A percentile compares a stretch with the other conserved stretches of the same genome.
Evolutionary conservation across 2,797 vertebrate genomes (phyloP).

Genomic region (Meriones psammophilus): DNA sequence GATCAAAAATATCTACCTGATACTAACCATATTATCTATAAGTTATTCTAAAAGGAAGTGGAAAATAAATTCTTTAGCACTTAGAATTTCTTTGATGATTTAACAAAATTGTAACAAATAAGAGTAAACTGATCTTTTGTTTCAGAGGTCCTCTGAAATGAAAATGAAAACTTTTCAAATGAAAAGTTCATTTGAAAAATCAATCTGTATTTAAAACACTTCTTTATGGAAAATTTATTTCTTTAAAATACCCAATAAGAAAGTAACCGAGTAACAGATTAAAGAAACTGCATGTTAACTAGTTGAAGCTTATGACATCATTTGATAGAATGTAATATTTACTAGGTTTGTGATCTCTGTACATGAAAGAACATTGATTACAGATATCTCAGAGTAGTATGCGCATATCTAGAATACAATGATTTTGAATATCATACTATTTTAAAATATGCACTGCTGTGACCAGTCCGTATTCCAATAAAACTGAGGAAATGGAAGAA

Average conservation of each 20-base stretch:
- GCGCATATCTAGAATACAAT: no score
- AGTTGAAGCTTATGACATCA: background rate
- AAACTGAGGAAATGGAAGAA: background rate
- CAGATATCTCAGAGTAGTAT: background rate
- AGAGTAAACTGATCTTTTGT: constrained; percentile 66
- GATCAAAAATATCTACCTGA: background rate
- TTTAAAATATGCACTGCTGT: background rate
- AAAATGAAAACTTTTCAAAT: background rate
- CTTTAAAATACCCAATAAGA: constrained; percentile 8
- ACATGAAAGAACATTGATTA: background rate
- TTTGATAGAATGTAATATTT: constrained; percentile 16
- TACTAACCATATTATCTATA: background rate
- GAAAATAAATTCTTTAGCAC: background rate
- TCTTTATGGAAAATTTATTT: constrained; percentile 66
- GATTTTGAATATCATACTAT: background rate
- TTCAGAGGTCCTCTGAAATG: constrained; percentile 22
- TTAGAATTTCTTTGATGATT: background rate
- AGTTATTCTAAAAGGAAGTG: background rate
- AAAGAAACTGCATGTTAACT: constrained; percentile 23
- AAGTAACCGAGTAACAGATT: background rate
- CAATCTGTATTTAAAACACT: constrained; percentile 53
- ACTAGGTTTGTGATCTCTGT: background rate
- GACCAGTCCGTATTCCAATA: background rate
- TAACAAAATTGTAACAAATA: constrained; percentile 50
- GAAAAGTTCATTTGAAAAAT: constrained; percentile 58